Percentiles rank a stretch among this genome's conserved stretches.
These are phyloP conservation scores for Aythya baeri DNA, from an alignment of 2,113 vertebrate genomes.

Conservation along the genomic window DNA sequence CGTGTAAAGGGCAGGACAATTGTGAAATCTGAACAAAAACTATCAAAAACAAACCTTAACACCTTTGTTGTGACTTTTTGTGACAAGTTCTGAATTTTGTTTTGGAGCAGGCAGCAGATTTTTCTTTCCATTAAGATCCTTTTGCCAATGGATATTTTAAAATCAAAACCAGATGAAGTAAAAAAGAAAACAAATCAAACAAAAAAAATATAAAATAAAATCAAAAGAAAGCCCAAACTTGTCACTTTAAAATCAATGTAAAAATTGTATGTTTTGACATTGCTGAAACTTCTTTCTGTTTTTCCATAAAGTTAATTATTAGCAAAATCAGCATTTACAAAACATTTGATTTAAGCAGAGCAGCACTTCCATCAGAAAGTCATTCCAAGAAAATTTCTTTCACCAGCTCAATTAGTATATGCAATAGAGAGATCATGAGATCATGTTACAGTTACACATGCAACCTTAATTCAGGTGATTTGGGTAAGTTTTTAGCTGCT, in stretches of 20 bases:
- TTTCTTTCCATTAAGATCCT: neutral
- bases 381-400: constrained; percentile 11
- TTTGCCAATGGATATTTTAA: neutral
- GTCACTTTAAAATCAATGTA: neutral
- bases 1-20: neutral
- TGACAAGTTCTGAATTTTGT: neutral
- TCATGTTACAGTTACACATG: neutral
- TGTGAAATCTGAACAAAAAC: neutral
- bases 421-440: neutral
- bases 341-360: neutral
- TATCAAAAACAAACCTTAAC: neutral
- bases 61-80: neutral
- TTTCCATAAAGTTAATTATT: constrained; percentile 27
- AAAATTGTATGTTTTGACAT: neutral
- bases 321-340: neutral
- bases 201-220: too few relatives aligned
- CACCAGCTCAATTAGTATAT: neutral
- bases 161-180: neutral
- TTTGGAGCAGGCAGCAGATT: neutral
- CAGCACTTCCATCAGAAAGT: neutral
- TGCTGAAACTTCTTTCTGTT: neutral
- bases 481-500: neutral
- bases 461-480: neutral
- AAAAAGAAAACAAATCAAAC: too few relatives aligned
- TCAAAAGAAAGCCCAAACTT: neutral